phyloP scores from a whole-genome alignment of 2,797 vertebrate species.

The Glossophaga mutica region DNA sequence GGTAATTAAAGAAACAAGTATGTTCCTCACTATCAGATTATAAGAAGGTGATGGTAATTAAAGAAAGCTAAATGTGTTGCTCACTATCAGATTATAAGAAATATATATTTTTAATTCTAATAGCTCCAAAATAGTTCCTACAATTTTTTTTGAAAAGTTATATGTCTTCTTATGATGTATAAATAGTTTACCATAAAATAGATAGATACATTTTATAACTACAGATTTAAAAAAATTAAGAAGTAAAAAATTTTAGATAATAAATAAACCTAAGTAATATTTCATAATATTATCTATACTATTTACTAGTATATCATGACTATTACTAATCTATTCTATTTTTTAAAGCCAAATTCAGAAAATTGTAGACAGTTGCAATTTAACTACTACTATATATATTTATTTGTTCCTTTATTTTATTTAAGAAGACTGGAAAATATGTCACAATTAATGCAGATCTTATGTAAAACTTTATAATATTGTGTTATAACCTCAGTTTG shows the following conservation, averaged over 20 bases:
- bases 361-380: background rate
- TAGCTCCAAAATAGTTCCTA: background rate
- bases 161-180: background rate
- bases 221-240: background rate
- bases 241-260: background rate
- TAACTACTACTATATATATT: background rate
- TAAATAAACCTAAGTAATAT: background rate
- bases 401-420: background rate
- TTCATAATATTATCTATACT: background rate
- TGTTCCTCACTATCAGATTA: background rate
- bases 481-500: background rate
- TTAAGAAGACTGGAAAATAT: background rate
- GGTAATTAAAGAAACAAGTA: slow-evolving; percentile 1
- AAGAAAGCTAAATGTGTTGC: background rate
- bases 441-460: background rate
- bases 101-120: background rate
- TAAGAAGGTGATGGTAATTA: background rate
- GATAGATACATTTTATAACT: background rate
- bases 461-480: background rate
- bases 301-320: background rate
- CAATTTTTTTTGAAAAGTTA: background rate
- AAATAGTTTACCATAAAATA: background rate
- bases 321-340: background rate
- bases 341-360: background rate
- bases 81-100: background rate